A percentile compares a stretch with the other conserved stretches of the same genome.
Conservation (phyloP, 1,140 invertebrate species). For the Ladona fulva region DNA sequence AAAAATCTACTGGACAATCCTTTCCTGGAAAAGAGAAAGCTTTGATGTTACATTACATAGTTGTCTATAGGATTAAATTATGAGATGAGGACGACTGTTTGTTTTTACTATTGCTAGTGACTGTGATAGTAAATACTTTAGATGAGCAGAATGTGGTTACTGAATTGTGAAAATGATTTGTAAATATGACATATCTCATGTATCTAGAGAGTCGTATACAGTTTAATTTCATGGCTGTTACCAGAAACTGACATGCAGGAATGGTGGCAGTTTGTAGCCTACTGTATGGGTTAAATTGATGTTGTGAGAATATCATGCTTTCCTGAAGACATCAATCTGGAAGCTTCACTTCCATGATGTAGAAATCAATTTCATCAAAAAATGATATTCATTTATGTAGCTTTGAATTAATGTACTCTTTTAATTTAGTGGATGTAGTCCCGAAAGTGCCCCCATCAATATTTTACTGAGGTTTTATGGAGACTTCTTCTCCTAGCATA, state of each 20-base stretch:
- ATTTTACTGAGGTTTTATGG: neutral
- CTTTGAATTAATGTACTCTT: neutral
- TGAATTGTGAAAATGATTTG: neutral
- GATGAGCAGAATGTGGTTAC: neutral
- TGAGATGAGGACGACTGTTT: neutral
- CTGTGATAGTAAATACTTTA: slow-evolving; percentile 1
- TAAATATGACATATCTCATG: neutral
- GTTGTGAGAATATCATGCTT: neutral
- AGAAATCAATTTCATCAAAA: neutral
- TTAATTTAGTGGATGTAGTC: neutral
- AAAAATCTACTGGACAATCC: neutral
- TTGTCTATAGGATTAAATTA: neutral
- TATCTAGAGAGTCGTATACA: neutral
- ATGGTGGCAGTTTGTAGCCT: neutral
- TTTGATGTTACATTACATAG: neutral
- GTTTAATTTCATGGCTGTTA: neutral
- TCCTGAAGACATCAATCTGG: neutral
- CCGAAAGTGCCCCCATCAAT: neutral
- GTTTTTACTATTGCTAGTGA: slow-evolving; percentile 10
- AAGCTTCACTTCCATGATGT: neutral
- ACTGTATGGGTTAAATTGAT: neutral
- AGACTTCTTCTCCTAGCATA: neutral
- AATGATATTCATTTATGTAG: neutral
- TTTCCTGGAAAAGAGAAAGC: neutral
- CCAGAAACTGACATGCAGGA: neutral